Evolutionary conservation across 2,797 vertebrate genomes (phyloP), one percentile per base, ranked within the genome.

Genomic region (Chiroxiphia lanceolata): DNA sequence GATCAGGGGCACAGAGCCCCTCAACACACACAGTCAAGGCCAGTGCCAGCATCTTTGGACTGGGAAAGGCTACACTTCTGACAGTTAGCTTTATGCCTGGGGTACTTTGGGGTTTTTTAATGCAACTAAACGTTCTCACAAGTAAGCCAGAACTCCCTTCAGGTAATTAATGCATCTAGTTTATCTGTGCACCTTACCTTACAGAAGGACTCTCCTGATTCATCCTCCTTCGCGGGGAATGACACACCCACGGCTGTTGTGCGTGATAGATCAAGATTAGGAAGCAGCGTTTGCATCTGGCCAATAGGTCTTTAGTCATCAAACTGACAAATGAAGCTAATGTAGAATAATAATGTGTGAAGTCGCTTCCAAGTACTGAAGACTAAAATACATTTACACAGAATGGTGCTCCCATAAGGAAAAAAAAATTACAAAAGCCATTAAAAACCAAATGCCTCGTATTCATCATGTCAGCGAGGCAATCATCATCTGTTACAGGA

Each of bases 241-340:
- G 95, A 85, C 91, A 90, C 87, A 42, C 76, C 79, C 88, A 76
- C 0, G 36, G 81, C 89, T 96, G 83, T 87, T 96, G 76, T 60
- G 59, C 5, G 2, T 93, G 93, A 93, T 90, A 96, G 93, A 97
- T 97, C 97, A 96, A 94, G 95, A 97, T 97, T 94, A 97, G 96
- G 97, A 97, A 97, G 96, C 86, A 69, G 72, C 90, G 95, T 98
- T 97, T 97, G 94, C 97, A 97, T 98, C 88, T 97, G 95, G 95
- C 88, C 96, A 96, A 90, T 83, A 90, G 94, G 91, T 94, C 93
- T 96, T 96, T 78, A 97, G 95, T 97, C 94, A 97, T 95, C 88
- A 94, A 95, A 97, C 95, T 94, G 95, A 95, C 96, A 97, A 98
- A 96, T 94, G 93, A 88, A 95, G 94, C 97, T 97, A 95, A 97